phyloP scores from a whole-genome alignment of 1,140 invertebrate genomes.

The Catajapyx aquilonaris region DNA sequence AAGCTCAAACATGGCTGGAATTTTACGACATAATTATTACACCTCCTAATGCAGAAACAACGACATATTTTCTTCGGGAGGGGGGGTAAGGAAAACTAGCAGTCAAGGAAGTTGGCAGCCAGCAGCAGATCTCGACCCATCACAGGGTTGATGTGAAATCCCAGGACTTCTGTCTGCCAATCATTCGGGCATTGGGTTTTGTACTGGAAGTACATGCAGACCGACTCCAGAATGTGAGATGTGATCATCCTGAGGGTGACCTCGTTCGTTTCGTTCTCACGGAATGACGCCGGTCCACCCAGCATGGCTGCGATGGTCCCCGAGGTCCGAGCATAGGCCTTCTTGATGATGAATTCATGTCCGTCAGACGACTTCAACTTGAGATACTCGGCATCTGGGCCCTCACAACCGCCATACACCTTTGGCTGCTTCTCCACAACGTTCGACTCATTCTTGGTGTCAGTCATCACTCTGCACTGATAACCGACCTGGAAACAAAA shows the following conservation, averaged over 20 bases:
- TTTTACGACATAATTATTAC: no score
- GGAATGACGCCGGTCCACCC: constrained; percentile 87
- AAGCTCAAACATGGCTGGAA: no score
- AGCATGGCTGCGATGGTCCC: constrained; percentile 99
- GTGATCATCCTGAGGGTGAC: constrained; percentile 98
- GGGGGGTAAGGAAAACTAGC: no score
- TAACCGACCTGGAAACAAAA: no score
- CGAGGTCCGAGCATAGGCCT: constrained; percentile 91
- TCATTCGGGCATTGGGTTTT: constrained; percentile 99
- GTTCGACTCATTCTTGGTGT: no score
- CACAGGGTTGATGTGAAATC: constrained; percentile 92
- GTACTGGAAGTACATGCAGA: constrained; percentile 99
- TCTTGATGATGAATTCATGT: constrained; percentile 94
- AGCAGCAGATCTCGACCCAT: constrained; percentile 95
- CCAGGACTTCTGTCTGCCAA: constrained; percentile 96
- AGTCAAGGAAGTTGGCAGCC: constrained; percentile 99
- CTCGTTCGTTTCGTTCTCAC: constrained; percentile 98
- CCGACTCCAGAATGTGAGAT: constrained; percentile 94
- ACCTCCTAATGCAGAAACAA: no score
- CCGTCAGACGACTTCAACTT: constrained; percentile 96
- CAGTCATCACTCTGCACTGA: no score
- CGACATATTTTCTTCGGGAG: no score
- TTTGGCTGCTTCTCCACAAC: no score
- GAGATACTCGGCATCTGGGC: constrained; percentile 97
- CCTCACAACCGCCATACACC: constrained; percentile 84